Percentiles rank a stretch among this genome's conserved stretches.
These are phyloP conservation scores for Pogoniulus pusillus DNA, from an alignment of 2,797 vertebrate genomes.

Conservation along the genomic window DNA sequence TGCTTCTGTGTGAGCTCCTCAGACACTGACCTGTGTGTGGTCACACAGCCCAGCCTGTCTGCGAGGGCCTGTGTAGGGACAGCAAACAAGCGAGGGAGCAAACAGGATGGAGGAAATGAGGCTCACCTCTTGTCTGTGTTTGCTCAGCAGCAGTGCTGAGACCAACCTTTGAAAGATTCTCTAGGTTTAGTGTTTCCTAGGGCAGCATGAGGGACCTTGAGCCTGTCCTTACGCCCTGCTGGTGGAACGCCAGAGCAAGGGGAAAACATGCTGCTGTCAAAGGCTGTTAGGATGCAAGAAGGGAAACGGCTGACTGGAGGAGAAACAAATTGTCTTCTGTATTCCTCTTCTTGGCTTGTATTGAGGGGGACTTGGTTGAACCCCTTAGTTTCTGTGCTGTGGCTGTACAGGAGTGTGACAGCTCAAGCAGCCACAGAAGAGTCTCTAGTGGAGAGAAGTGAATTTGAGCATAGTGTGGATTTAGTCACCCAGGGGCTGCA, in stretches of 20 bases:
- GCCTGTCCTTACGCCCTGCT: neutral
- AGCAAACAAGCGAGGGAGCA: neutral
- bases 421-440: neutral
- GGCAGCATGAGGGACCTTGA: neutral
- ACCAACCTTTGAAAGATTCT: neutral
- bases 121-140: neutral
- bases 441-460: neutral
- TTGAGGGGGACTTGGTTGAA: neutral
- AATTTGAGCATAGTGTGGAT: neutral
- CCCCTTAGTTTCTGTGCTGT: neutral
- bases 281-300: neutral
- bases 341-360: neutral
- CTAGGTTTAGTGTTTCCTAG: constrained; percentile 14
- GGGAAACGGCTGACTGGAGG: neutral
- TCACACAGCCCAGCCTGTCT: constrained; percentile 12
- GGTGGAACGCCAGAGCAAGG: neutral
- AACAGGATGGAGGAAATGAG: neutral
- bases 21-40: neutral
- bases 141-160: neutral
- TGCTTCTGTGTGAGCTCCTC: neutral
- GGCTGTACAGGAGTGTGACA: neutral
- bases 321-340: neutral
- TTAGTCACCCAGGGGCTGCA: neutral
- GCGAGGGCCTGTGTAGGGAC: neutral
- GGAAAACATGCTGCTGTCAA: neutral